phyloP scores from a whole-genome alignment of 2,888 invertebrate species.

The Vandiemenella viatica region DNA sequence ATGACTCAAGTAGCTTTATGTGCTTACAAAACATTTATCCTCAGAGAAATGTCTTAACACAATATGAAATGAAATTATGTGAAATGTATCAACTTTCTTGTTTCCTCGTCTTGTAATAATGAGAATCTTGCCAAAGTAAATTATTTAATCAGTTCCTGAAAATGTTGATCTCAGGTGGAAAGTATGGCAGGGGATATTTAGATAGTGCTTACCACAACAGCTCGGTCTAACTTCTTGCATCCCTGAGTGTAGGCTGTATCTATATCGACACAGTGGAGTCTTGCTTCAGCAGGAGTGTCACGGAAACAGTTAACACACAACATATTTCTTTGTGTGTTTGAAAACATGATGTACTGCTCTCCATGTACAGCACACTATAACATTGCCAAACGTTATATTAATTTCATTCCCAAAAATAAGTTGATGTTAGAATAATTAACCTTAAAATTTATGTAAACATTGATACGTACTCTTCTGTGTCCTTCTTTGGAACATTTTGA shows the following conservation, averaged over 20 bases:
- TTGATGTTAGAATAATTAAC: neutral
- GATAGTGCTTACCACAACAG: conserved; percentile 37
- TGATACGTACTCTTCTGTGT: conserved; percentile 38
- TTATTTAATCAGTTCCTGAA: no score
- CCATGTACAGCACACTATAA: conserved; percentile 46
- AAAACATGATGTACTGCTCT: conserved; percentile 61
- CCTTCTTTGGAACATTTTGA: conserved; percentile 52
- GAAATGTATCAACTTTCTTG: no score
- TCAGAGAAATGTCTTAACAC: no score
- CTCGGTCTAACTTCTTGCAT: conserved; percentile 51
- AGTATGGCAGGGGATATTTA: no score
- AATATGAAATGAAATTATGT: no score
- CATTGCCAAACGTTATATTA: conserved; percentile 8
- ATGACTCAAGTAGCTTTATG: no score
- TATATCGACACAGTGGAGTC: conserved; percentile 55
- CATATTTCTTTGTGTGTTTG: conserved; percentile 50
- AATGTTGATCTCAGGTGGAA: no score
- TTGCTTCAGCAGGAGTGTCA: conserved; percentile 47
- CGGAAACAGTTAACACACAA: conserved; percentile 60
- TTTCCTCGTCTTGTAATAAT: no score
- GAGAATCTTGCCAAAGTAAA: no score
- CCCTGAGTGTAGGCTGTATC: conserved; percentile 59
- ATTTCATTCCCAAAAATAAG: neutral
- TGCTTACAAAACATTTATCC: no score
- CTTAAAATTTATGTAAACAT: neutral